Base-by-base conservation (phyloP, 1,140 invertebrate species). In the Fopius arisanus region DNA sequence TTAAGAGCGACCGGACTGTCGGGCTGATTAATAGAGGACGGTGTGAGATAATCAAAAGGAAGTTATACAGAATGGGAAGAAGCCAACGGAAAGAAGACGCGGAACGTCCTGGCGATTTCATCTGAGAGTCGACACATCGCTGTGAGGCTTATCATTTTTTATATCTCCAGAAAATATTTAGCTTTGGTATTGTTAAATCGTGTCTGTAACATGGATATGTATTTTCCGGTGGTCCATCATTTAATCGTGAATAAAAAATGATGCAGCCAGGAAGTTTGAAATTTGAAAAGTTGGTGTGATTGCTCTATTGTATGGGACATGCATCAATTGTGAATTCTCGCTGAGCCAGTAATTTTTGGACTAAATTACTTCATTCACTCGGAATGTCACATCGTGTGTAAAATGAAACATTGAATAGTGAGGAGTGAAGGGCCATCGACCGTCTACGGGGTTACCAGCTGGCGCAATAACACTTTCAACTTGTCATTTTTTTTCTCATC, bases 31-130 rank as follows among this genome's bases (percentile, higher is more conserved):
- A 87, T 87, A 86, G 84, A 85, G 83, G 85, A 86, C 81, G 83
- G 82, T 77, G 80, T 80, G 81, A 87, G 86, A 87, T 86, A 86
- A 86, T 86, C 85, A 84, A 87, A 86, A 87, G 86, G 84, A 87
- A 87, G 86, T 83, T 84, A 75, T 72, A 83, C 81, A 78, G 80
- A 83, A 80, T 66, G 78, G 73, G 80, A 80, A 80, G 78, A 75
- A 78, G 76, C 67, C 73, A 78, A 78, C 77, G 73, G 72, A 72
- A 51, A 77, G 37, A 12, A 68, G 33, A 68, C 67, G 67, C 19
- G 41, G 33, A 19, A 37, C 67, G 67, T 31, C 67, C 67, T 68
- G 67, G 67, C 67, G 67, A 68, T 68, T 68, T 68, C 67, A 68
- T 68, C 67, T 68, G 40, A 21, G 16, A 68, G 33, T 19, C 19